These are phyloP conservation scores for Amphiprion percula DNA, from an alignment of 2,113 vertebrate genomes.

Conservation along the genomic window DNA sequence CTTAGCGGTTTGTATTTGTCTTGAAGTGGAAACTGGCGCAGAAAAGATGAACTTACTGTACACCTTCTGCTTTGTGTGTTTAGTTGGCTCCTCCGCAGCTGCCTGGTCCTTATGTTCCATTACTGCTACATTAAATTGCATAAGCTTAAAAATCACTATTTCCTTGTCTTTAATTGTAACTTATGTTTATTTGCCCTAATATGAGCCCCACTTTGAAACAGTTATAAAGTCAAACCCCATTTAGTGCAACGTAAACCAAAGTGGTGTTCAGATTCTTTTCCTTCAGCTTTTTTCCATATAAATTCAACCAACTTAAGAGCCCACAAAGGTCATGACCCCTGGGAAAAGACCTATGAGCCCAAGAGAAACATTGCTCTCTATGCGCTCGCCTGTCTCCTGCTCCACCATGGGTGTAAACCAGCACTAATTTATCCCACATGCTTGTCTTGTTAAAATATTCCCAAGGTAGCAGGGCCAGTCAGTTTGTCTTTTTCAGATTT, in stretches of 20 bases:
- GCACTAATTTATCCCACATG: conserved; percentile 73
- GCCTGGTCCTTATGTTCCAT: conserved; percentile 3
- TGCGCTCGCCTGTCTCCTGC: conserved; percentile 26
- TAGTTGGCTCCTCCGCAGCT: conserved; percentile 22
- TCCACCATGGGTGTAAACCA: conserved; percentile 47
- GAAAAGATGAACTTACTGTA: conserved; percentile 1
- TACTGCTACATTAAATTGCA: background rate
- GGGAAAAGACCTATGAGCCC: conserved; percentile 50
- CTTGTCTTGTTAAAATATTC: conserved; percentile 46
- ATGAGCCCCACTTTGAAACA: background rate
- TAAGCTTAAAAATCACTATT: background rate
- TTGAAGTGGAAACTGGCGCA: conserved; percentile 34
- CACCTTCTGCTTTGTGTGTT: conserved; percentile 32
- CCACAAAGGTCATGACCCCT: conserved; percentile 44
- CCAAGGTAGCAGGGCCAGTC: conserved; percentile 1
- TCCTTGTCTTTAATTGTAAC: background rate
- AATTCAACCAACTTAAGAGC: conserved; percentile 23
- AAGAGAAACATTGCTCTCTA: conserved; percentile 38
- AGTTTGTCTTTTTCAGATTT: conserved; percentile 13
- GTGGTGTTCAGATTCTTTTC: conserved; percentile 27
- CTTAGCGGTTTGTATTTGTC: conserved; percentile 31
- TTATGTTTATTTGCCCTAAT: conserved; percentile 12
- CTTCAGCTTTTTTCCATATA: conserved; percentile 43
- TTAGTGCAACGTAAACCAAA: conserved; percentile 12
- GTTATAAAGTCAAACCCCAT: conserved; percentile 16